phyloP scores from a whole-genome alignment of 2,888 invertebrate genomes.

The Phymatocera aterrima region DNA sequence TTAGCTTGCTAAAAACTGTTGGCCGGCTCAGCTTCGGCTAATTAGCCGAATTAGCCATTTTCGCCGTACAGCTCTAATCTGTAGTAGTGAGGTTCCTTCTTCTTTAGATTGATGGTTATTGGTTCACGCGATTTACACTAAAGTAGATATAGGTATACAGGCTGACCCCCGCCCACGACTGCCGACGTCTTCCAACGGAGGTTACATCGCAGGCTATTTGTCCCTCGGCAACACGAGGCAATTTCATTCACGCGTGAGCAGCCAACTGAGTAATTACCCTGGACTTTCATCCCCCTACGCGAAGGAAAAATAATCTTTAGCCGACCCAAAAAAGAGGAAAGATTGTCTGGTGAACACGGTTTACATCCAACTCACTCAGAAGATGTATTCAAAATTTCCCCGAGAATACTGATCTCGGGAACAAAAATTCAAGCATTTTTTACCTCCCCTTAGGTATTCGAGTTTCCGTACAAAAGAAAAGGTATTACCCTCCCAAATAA shows the following conservation, averaged over 20 bases:
- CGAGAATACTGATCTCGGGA: not conserved
- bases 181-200: not conserved
- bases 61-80: too few relatives aligned
- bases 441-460: not conserved
- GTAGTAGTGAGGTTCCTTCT: not conserved
- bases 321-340: not conserved
- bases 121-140: constrained; percentile 8
- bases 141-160: not conserved
- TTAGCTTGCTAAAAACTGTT: too few relatives aligned
- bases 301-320: not conserved
- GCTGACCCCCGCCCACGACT: not conserved
- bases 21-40: too few relatives aligned
- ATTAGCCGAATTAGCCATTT: too few relatives aligned
- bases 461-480: not conserved
- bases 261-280: constrained; percentile 57
- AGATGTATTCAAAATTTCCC: not conserved
- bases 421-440: not conserved
- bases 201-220: constrained; percentile 2
- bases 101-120: constrained; percentile 1
- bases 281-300: constrained; percentile 45
- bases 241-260: constrained; percentile 49
- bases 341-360: not conserved
- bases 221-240: constrained; percentile 2
- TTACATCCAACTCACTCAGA: not conserved
- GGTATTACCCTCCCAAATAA: not conserved